Base-by-base conservation (phyloP, 2,888 invertebrate genomes). In the Morpho helenor region DNA sequence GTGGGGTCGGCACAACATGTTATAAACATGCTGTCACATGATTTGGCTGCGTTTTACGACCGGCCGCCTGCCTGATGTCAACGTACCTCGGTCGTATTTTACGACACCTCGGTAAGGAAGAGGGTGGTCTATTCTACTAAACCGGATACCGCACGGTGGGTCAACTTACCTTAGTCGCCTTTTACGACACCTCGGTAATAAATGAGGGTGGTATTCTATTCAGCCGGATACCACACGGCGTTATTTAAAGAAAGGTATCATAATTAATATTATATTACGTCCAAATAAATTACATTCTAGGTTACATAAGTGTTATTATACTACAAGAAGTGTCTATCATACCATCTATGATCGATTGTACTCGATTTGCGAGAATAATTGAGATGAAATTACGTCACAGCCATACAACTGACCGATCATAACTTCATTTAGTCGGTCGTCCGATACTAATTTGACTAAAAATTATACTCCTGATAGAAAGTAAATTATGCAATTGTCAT, bases 351-450 rank as follows among this genome's bases (percentile, higher is more conserved):
- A 49, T 49, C 31, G 49, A 49, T 49, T 31, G 31, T 31, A 49
- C 52, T 73, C 74, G 59, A 56, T 56, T 9, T 7, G 31, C 43
- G 9, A 44, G 56, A 69, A 75, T 64, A 73, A 74, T 69, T 72
- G 71, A 71, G 65, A 67, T 60, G 52, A 44, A 52, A 71, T 79
- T 77, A 75, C 70, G 67, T 77, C 74, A 77, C 69, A 64, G 68
- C 63, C 50, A 52, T 55, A 60, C 57, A 58, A 57, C 56, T 39
- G 10, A 55, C 48, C 57, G 57, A 57, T 62, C 59, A 60, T 55
- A 54, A 57, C 42, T 55, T 54, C 16, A 57, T 57, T 60, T 55
- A 31, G 60, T 55, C 51, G 52, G 45, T 57, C 57, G 55, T 62
- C 57, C 60, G 56, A 57, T 31, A 31, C 3, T 60, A 60, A 46